Base-by-base conservation (phyloP, 1,140 invertebrate genomes). In the Drosophila quadrilineata region DNA sequence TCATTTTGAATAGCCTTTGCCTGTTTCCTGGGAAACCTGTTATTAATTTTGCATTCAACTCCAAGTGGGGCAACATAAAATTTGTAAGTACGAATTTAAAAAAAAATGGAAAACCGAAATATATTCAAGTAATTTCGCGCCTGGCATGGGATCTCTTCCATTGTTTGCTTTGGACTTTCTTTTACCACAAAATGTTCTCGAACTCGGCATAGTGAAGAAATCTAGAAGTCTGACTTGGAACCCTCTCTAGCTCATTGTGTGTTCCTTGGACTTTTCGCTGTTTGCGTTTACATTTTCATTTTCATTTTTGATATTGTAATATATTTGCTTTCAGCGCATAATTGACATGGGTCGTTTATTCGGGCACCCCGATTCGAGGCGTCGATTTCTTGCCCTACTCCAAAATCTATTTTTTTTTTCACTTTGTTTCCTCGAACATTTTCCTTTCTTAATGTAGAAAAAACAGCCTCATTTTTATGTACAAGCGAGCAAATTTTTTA, bases 291-390 rank as follows among this genome's bases (percentile, higher is more conserved):
- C 64, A 60, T 67, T 68, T 70, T 65, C 57, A 67, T 71, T 69
- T 69, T 71, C 72, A 72, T 76, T 84, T 85, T 54, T 85, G 79
- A 84, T 84, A 84, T 84, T 85, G 79, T 85, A 75, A 85, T 84
- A 84, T 85, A 84, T 84, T 84, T 84, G 79, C 79, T 85, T 84
- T 84, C 79, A 84, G 79, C 73, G 82, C 79, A 75, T 85, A 84
- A 84, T 84, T 84, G 79, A 84, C 79, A 84, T 84, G 79, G 79
- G 79, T 84, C 79, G 74, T 77, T 85, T 74, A 70, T 66, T 84
- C 60, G 66, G 71, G 71, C 73, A 73, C 50, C 71, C n/a, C n/a
- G n/a, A n/a, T n/a, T n/a, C n/a, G n/a, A 45, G 68, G 59, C 67
- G 58, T 64, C 54, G 56, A 63, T 57, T 62, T 62, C 46, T n/a